Evolutionary conservation across 2,888 invertebrate genomes (phyloP), one percentile per base, ranked within the genome.

Genomic region (Microchrysa polita): DNA sequence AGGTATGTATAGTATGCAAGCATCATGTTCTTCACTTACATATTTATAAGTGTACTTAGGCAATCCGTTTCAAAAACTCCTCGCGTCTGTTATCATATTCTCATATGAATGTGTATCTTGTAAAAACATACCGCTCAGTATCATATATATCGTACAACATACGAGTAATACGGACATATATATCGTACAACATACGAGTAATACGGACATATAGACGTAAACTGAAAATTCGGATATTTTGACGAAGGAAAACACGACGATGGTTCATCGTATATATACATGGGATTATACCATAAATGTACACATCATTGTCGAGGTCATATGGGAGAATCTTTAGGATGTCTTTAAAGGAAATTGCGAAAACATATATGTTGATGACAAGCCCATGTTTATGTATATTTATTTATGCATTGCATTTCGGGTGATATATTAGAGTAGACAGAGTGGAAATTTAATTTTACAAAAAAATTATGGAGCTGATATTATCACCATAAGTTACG

Each of bases 1-100:
- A 95, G 90, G 93, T 93, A 87, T 86, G 82, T 67, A 61, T 34
- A 34, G n/a, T 59, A 20, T 16, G 16, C 23, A 14, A 14, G 7
- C 22, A 23, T 18, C 14, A n/a, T 53, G 10, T 12, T 20, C 16
- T 48, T 61, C 44, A 61, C 42, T 44, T 72, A 34, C 40, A 72
- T 52, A 69, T 40, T 57, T 48, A 48, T 48, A 12, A 48, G 48
- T 34, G 27, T 48, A 48, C 48, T 48, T 60, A 60, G 40, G 12
- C 42, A 5, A 60, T 52, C 23, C 22, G 23, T 57, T 22, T 42
- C 27, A 67, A 52, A n/a, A 27, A 65, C 65, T 65, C 65, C 27
- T 7, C 27, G n/a, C n/a, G 27, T 34, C 27, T 34, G 27, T 34
- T 34, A 34, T 34, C 27, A 34, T 34, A 34, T n/a, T n/a, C 27